Conservation (phyloP, 2,797 vertebrate species). For the Tokudaia tokunoshimensis region DNA sequence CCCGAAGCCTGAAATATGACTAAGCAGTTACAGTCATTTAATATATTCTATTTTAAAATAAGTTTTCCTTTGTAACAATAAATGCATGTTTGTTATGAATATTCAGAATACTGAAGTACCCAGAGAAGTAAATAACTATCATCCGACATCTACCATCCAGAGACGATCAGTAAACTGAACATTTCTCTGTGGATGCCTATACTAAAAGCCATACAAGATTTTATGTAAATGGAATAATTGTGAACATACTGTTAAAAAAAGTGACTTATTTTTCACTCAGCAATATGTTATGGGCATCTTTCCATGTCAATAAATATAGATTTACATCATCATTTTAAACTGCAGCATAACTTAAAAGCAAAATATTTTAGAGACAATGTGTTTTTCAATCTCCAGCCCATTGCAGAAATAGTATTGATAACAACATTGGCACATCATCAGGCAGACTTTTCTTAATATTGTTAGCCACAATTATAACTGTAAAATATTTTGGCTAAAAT, state of each 20-base stretch:
- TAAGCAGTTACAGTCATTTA: background rate
- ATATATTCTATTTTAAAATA: conserved; percentile 14
- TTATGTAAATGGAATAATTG: conserved; percentile 73
- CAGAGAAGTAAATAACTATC: conserved; percentile 26
- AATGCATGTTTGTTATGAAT: background rate
- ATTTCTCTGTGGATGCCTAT: conserved; percentile 43
- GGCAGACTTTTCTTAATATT: background rate
- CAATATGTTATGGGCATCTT: conserved; percentile 78
- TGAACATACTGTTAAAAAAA: conserved; percentile 73
- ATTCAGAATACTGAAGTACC: conserved; percentile 38
- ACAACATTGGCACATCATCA: background rate
- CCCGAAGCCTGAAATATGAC: conserved; percentile 3
- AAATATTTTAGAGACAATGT: conserved; percentile 63
- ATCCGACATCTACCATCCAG: conserved; percentile 35
- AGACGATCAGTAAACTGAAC: conserved; percentile 48
- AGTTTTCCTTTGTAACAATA: conserved; percentile 23
- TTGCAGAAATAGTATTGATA: background rate
- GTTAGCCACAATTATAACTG: background rate
- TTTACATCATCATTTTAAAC: conserved; percentile 79
- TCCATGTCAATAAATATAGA: conserved; percentile 78
- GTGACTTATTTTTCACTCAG: conserved; percentile 77
- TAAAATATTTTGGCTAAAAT: background rate
- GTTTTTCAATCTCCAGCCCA: conserved; percentile 13
- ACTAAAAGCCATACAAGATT: conserved; percentile 63
- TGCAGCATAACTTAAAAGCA: conserved; percentile 74